A percentile compares a stretch with the other conserved stretches of the same genome.
Evolutionary conservation across 2,888 invertebrate genomes (phyloP).

Genomic region (Scelioninae gen. 2): DNA sequence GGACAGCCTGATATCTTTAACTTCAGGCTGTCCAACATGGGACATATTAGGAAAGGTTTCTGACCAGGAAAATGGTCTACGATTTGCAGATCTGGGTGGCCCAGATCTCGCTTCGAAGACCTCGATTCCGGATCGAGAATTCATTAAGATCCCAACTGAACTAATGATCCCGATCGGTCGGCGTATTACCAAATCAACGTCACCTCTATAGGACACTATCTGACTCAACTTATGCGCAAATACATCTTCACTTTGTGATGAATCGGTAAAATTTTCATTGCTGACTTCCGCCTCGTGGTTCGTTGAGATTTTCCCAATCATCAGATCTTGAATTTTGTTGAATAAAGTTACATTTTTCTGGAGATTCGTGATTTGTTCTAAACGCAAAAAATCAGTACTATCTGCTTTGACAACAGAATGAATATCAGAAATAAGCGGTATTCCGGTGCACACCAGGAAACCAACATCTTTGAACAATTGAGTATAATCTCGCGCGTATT

Average conservation of each 20-base stretch:
- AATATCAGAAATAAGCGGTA: conserved; percentile 77
- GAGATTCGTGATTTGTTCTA: conserved; percentile 33
- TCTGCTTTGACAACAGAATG: conserved; percentile 61
- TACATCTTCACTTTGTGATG: conserved; percentile 42
- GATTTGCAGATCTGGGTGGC: conserved; percentile 65
- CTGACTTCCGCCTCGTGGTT: conserved; percentile 43
- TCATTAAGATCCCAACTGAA: conserved; percentile 77
- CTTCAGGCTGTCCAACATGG: conserved; percentile 87
- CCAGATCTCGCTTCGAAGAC: conserved; percentile 71
- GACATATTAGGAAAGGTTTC: conserved; percentile 79
- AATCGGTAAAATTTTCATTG: conserved; percentile 26
- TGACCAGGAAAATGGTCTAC: conserved; percentile 85
- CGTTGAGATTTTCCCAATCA: conserved; percentile 77
- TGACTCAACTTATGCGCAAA: conserved; percentile 58
- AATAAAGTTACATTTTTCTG: conserved; percentile 77
- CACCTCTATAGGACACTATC: conserved; percentile 68
- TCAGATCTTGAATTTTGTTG: conserved; percentile 76
- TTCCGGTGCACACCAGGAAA: conserved; percentile 85
- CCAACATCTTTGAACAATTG: conserved; percentile 79
- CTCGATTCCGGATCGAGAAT: conserved; percentile 66
- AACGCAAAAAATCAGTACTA: conserved; percentile 29
- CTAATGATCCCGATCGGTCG: conserved; percentile 78
- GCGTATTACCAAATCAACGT: conserved; percentile 66
- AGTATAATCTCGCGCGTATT: conserved; percentile 82
- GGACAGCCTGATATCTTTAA: too few relatives aligned